Percentiles rank a stretch among this genome's conserved stretches.
Conservation (phyloP, 2,113 vertebrate species). For the Neopipo cinnamomea region DNA sequence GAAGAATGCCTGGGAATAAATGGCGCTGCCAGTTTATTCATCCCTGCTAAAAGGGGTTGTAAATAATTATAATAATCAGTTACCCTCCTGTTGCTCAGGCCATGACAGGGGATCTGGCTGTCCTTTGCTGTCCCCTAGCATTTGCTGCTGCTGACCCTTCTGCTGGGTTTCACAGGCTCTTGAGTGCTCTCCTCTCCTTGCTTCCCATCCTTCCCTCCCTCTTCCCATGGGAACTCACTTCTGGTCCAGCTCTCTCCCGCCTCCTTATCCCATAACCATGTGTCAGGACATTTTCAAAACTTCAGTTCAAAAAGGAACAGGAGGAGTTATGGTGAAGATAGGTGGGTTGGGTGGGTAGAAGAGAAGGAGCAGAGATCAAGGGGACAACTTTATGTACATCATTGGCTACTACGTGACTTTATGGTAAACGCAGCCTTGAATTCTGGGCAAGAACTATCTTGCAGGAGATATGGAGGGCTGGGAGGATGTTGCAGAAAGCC, state of each 20-base stretch:
- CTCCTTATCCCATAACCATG: accelerated
- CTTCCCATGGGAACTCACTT: background rate
- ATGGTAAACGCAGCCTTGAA: background rate
- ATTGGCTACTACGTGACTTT: background rate
- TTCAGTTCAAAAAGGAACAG: background rate
- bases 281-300: background rate
- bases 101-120: background rate
- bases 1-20: constrained; percentile 38
- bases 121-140: background rate
- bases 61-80: constrained; percentile 36
- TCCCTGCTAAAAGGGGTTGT: background rate
- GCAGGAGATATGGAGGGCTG: background rate
- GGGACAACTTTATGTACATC: background rate
- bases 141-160: background rate
- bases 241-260: background rate
- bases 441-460: background rate
- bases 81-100: background rate
- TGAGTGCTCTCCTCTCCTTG: background rate
- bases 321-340: background rate
- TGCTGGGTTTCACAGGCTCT: background rate
- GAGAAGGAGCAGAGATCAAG: background rate
- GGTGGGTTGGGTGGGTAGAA: background rate
- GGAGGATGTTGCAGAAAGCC: background rate
- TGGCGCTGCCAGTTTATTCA: background rate
- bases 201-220: background rate